Conservation (phyloP, 2,797 vertebrate genomes). For the Bovichtus diacanthus region DNA sequence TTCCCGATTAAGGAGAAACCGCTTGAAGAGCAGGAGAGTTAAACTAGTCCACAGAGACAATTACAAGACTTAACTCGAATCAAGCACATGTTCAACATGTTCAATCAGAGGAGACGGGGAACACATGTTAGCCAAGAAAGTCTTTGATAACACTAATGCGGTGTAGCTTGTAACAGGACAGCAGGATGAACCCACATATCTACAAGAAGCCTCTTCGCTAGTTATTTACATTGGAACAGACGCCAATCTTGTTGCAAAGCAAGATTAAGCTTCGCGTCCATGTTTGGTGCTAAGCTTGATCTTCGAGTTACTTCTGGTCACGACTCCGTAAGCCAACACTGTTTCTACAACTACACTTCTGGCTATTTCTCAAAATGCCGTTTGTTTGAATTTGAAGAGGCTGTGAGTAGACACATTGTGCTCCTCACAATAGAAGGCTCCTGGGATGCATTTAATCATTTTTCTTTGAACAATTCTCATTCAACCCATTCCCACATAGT, state of each 20-base stretch:
- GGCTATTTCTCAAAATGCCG: background rate
- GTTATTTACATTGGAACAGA: slow-evolving; percentile 13
- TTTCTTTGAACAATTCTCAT: background rate
- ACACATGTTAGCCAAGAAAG: background rate
- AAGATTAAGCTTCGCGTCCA: background rate
- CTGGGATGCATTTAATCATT: slow-evolving; percentile 8
- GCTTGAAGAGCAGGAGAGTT: slow-evolving; percentile 22
- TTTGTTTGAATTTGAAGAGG: slow-evolving; percentile 24
- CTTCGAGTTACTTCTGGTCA: slow-evolving; percentile 2
- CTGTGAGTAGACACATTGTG: slow-evolving; percentile 12
- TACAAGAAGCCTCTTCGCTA: background rate
- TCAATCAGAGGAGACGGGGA: slow-evolving; percentile 2
- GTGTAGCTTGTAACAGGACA: slow-evolving; percentile 21
- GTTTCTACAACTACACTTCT: background rate
- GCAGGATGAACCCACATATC: background rate
- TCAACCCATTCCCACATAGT: background rate
- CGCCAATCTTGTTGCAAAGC: background rate
- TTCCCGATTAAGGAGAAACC: slow-evolving; percentile 42
- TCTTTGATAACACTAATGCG: background rate
- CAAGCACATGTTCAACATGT: slow-evolving; percentile 2
- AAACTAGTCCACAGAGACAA: slow-evolving; percentile 13
- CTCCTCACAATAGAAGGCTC: slow-evolving; percentile 1
- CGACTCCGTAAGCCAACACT: background rate
- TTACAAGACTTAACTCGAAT: slow-evolving; percentile 11
- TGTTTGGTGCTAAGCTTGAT: background rate